Percentiles rank a stretch among this genome's conserved stretches.
phyloP scores from a whole-genome alignment of 2,888 invertebrate genomes.

The Plutella xylostella region DNA sequence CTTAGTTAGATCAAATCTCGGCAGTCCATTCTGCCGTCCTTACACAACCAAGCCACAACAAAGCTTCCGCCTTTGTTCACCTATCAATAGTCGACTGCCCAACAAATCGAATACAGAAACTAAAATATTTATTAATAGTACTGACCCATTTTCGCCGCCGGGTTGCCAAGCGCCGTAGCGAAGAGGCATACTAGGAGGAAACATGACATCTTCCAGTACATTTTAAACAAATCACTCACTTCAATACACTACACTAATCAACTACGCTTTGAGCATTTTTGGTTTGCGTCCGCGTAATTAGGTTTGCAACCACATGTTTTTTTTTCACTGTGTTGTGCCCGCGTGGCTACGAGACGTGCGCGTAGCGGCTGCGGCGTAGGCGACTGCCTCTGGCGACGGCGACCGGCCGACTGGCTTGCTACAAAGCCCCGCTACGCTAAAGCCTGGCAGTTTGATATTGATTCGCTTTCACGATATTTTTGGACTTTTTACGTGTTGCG shows the following conservation, averaged over 20 bases:
- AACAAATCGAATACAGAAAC: slow-evolving; percentile 30
- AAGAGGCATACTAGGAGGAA: slow-evolving; percentile 30
- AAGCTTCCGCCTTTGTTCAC: slow-evolving; percentile 42
- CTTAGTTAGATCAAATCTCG: too few species aligned
- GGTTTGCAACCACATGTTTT: slow-evolving; percentile 16
- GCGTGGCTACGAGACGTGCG: too few species aligned
- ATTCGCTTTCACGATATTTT: slow-evolving; percentile 67
- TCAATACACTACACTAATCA: slow-evolving; percentile 13
- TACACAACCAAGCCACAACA: too few species aligned
- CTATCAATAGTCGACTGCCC: slow-evolving; percentile 38
- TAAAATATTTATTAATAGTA: slow-evolving; percentile 36
- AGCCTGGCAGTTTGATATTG: slow-evolving; percentile 51
- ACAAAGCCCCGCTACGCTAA: slow-evolving; percentile 25
- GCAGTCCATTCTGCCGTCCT: too few species aligned
- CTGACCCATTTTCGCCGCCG: slow-evolving; percentile 60
- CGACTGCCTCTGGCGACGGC: slow-evolving; percentile 41
- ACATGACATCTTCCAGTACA: slow-evolving; percentile 41
- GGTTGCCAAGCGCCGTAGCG: slow-evolving; percentile 40
- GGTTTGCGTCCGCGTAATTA: neutral
- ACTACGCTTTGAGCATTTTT: slow-evolving; percentile 19
- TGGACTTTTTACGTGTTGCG: slow-evolving; percentile 40
- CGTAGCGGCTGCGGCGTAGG: slow-evolving; percentile 21
- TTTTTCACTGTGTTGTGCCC: neutral
- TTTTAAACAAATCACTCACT: slow-evolving; percentile 29
- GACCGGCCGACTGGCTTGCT: slow-evolving; percentile 55